Evolutionary conservation across 1,140 invertebrate genomes (phyloP), one percentile per base, ranked within the genome.

Genomic region (Drosophila subobscura): DNA sequence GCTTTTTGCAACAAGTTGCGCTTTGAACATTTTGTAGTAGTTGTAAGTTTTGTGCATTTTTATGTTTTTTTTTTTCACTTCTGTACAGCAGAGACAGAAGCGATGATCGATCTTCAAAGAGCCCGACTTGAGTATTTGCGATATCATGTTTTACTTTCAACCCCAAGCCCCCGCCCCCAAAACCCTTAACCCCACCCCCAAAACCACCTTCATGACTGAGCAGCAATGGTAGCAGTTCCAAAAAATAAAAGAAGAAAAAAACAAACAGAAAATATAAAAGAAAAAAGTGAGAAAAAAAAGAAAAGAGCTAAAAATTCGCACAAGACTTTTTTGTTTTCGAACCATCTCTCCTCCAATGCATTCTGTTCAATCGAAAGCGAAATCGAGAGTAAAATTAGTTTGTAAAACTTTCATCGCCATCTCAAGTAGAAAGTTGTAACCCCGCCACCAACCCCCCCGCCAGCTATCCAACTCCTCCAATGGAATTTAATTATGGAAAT

Each of bases 141-240:
- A 83, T 53, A 79, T 86, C 77, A 86, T 85, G 50, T 85, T 73
- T 66, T 66, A 67, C 63, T 70, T 85, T 86, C 57, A 86, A 85
- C 40, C 51, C 49, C 45, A 50, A 51, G 40, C 42, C 58, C 52
- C 23, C 6, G 12, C 20, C 64, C 45, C 40, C 29, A 40, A 42
- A 29, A 29, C 47, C 56, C 56, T 45, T 46, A 22, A 22, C 29
- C 73, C 74, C 6, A 4, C 64, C 37, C 46, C n/a, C 56, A 61
- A 52, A 52, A 49, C 54, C 74, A 63, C 64, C 72, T 78, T 89
- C 83, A 88, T 88, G 83, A 88, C 83, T 88, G 83, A 88, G 83
- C 83, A 88, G 83, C 83, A 88, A 71, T 88, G 83, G 83, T 88
- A 88, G 83, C 83, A 83, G 83, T 88, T 88, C 83, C 83, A 88